phyloP scores from a whole-genome alignment of 2,113 vertebrate species.

The Istiophorus platypterus region DNA sequence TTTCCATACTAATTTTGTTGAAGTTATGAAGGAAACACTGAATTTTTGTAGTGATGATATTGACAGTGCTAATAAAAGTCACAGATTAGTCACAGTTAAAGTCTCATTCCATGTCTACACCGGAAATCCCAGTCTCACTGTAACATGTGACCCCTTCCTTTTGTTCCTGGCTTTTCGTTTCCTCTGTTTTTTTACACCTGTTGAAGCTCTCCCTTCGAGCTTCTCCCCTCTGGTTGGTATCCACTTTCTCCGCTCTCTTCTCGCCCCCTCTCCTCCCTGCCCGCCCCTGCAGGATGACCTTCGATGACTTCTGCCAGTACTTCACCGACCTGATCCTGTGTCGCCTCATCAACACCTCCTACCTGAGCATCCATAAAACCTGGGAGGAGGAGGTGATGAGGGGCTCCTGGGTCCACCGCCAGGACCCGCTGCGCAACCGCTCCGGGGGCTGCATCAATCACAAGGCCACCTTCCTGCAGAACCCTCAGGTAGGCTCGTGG shows the following conservation, averaged over 20 bases:
- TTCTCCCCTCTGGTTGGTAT: conserved; percentile 50
- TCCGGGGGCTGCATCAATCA: conserved; percentile 95
- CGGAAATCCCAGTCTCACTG: not conserved
- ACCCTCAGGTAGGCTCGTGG: conserved; percentile 90
- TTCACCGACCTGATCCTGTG: conserved; percentile 98
- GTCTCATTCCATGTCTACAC: conserved; percentile 9
- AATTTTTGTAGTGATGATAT: not conserved
- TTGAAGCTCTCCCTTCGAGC: conserved; percentile 63
- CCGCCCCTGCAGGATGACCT: conserved; percentile 91
- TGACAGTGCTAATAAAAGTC: too few species aligned
- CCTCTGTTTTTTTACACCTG: conserved; percentile 57
- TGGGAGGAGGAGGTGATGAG: conserved; percentile 95
- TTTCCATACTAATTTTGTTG: not conserved
- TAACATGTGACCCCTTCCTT: conserved; percentile 44
- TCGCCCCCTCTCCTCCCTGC: conserved; percentile 38
- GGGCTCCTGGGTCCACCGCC: conserved; percentile 87
- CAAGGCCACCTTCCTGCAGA: conserved; percentile 94
- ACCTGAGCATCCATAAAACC: conserved; percentile 98
- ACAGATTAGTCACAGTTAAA: not conserved
- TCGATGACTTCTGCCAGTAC: conserved; percentile 94
- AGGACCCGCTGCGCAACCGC: conserved; percentile 90
- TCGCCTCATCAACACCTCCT: conserved; percentile 96
- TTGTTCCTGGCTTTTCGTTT: conserved; percentile 64
- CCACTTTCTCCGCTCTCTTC: conserved; percentile 54
- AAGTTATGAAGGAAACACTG: not conserved